phyloP scores from a whole-genome alignment of 2,113 vertebrate genomes.

The Rynchops niger region DNA sequence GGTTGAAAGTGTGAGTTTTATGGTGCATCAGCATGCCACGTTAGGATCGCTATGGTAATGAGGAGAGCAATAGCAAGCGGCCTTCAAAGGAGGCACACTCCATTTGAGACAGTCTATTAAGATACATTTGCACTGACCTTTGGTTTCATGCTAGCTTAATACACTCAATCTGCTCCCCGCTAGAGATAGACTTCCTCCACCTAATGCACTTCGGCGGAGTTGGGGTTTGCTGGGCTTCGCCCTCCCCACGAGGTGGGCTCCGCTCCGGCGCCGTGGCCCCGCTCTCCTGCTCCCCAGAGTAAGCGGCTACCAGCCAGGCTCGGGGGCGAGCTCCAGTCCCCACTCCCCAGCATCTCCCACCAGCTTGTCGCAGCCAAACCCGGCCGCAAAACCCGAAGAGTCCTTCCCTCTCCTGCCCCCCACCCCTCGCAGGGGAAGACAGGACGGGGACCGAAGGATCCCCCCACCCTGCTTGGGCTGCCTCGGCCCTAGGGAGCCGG shows the following conservation, averaged over 20 bases:
- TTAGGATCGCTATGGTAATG: conserved; percentile 87
- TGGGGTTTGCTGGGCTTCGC: background rate
- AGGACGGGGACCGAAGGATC: background rate
- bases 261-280: background rate
- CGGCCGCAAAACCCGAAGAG: background rate
- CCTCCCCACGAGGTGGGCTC: background rate
- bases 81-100: conserved; percentile 86
- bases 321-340: background rate
- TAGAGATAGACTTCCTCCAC: conserved; percentile 70
- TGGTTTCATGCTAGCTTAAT: conserved; percentile 85
- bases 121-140: conserved; percentile 87
- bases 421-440: background rate
- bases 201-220: conserved; percentile 33
- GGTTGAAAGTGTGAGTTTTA: conserved; percentile 88
- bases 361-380: background rate
- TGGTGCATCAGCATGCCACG: conserved; percentile 83
- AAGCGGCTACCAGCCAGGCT: background rate
- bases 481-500: background rate
- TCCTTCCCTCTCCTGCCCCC: background rate
- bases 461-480: background rate
- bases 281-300: background rate
- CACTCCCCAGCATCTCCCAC: background rate
- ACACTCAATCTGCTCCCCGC: conserved; percentile 76
- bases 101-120: conserved; percentile 87
- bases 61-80: conserved; percentile 79